Evolutionary conservation across 2,797 vertebrate species (phyloP).

Genomic region (Buceros bicornis): DNA sequence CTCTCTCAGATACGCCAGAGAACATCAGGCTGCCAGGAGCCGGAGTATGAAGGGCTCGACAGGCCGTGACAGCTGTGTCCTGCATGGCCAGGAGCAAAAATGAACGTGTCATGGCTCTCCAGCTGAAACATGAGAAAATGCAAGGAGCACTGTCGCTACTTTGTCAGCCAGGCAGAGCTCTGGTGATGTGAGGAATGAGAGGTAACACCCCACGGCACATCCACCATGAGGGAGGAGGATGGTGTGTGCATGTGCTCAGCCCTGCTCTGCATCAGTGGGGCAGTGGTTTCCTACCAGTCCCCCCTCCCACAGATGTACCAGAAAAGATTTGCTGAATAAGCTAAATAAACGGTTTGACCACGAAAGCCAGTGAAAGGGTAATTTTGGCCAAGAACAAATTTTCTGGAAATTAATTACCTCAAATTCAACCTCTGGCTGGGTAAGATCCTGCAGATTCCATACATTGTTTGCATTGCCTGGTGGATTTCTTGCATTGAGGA

Average conservation of each 20-base stretch:
- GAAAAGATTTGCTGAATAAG: background rate
- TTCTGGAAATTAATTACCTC: slow-evolving; percentile 51
- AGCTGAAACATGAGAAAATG: background rate
- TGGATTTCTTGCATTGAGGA: background rate
- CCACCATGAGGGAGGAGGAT: background rate
- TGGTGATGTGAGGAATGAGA: background rate
- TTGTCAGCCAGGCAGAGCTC: background rate
- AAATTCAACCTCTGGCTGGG: background rate
- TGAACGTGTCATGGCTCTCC: background rate
- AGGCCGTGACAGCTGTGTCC: rapidly evolving
- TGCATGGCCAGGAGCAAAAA: background rate
- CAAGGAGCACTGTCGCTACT: background rate
- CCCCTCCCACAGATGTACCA: background rate
- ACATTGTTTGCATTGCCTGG: background rate
- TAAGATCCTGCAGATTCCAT: background rate
- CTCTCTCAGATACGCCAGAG: background rate
- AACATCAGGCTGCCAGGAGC: background rate
- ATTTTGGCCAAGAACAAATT: slow-evolving; percentile 17
- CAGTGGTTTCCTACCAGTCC: background rate
- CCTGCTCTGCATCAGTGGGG: background rate
- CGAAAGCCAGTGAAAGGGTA: background rate
- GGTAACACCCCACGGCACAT: background rate
- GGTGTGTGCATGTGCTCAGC: background rate
- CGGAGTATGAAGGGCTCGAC: background rate
- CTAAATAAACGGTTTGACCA: background rate